phyloP scores from a whole-genome alignment of 2,797 vertebrate species.

The Tarsius wallacei region DNA sequence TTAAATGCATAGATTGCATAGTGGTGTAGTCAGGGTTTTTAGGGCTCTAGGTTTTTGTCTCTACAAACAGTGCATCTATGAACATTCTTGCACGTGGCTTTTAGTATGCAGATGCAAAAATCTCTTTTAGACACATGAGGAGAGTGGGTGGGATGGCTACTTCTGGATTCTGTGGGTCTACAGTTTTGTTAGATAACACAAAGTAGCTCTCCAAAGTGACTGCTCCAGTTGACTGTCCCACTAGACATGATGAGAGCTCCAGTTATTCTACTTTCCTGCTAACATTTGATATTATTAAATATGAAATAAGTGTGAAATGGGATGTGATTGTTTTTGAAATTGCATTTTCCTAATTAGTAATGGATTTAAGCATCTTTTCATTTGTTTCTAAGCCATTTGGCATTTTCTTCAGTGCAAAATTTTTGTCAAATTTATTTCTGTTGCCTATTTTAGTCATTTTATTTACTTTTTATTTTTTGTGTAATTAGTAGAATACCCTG shows the following conservation, averaged over 20 bases:
- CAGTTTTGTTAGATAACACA: not conserved
- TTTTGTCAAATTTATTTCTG: conserved; percentile 5
- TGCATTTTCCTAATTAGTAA: not conserved
- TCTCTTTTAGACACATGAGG: not conserved
- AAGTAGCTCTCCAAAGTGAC: not conserved
- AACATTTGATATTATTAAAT: not conserved
- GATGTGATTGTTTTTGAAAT: not conserved
- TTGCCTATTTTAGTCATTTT: conserved; percentile 21
- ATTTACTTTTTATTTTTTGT: not conserved
- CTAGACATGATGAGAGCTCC: not conserved
- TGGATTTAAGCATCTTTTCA: conserved; percentile 25
- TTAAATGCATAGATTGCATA: too few species aligned
- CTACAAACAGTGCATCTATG: not conserved
- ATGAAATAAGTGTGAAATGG: conserved; percentile 20
- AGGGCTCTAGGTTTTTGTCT: not conserved
- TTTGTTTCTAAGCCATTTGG: conserved; percentile 5
- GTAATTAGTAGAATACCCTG: not conserved
- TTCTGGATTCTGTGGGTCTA: not conserved
- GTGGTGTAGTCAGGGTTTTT: too few species aligned
- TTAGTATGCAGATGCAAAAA: not conserved
- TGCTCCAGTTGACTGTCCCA: not conserved
- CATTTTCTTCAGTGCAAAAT: conserved; percentile 7
- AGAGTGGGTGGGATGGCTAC: not conserved
- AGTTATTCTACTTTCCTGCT: not conserved
- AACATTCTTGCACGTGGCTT: not conserved